Evolutionary conservation across 2,797 vertebrate species (phyloP).

Genomic region (Sebastes wilsoni): DNA sequence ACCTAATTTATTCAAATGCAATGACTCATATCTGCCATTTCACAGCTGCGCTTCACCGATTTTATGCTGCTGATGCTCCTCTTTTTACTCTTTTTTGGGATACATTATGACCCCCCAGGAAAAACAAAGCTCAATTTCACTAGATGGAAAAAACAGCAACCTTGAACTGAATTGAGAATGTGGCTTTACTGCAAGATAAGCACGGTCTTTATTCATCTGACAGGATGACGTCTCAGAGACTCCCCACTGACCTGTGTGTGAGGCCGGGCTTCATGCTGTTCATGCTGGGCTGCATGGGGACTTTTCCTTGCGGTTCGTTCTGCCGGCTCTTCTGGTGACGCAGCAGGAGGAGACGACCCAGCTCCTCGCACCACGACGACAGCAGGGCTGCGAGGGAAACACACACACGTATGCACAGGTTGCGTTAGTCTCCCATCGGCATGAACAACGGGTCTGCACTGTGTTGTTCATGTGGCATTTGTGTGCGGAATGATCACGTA

Average conservation of each 20-base stretch:
- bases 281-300: conserved; percentile 98
- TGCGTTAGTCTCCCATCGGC: conserved; percentile 4
- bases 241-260: conserved; percentile 92
- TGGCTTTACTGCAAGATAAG: neutral
- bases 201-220: neutral
- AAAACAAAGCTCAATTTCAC: neutral
- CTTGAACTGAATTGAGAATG: neutral
- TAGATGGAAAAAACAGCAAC: neutral
- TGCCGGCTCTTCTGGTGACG: conserved; percentile 99
- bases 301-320: conserved; percentile 95
- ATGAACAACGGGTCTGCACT: neutral
- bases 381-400: conserved; percentile 88
- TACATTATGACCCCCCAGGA: neutral
- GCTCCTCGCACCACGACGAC: conserved; percentile 99
- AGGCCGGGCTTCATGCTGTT: conserved; percentile 99
- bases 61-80: neutral
- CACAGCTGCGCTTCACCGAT: neutral
- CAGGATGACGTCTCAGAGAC: conserved; percentile 11
- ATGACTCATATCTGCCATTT: neutral
- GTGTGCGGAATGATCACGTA: neutral
- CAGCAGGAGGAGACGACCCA: conserved; percentile 96
- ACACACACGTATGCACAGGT: neutral
- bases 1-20: neutral
- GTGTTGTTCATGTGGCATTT: neutral
- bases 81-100: neutral